Percentiles rank a stretch among this genome's conserved stretches.
These are phyloP conservation scores for Temnothorax longispinosus DNA, from an alignment of 1,140 invertebrate species.

Conservation along the genomic window DNA sequence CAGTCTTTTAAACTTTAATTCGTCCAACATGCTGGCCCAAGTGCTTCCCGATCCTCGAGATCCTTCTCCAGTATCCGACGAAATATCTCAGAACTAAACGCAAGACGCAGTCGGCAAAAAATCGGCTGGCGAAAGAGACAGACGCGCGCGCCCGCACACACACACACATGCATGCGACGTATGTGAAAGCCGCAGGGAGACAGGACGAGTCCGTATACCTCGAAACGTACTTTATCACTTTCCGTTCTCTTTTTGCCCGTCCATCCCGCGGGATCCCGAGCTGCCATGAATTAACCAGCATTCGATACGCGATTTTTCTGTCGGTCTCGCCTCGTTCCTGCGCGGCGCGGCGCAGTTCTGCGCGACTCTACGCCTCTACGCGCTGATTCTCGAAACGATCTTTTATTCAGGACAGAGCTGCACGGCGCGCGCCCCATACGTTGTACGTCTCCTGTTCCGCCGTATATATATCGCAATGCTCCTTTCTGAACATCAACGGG, in stretches of 20 bases:
- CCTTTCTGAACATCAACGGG: slow-evolving; percentile 6
- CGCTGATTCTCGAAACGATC: slow-evolving; percentile 74
- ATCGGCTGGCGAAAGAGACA: background rate
- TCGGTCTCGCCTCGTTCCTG: slow-evolving; percentile 54
- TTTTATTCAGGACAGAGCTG: slow-evolving; percentile 77
- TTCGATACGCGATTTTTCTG: slow-evolving; percentile 74
- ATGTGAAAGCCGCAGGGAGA: slow-evolving; percentile 27
- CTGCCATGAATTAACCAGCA: slow-evolving; percentile 80
- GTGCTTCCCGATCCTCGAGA: slow-evolving; percentile 36
- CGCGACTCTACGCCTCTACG: slow-evolving; percentile 16
- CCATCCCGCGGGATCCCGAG: slow-evolving; percentile 53
- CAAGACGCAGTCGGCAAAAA: slow-evolving; percentile 23
- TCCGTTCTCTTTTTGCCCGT: slow-evolving; percentile 64
- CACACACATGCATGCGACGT: background rate
- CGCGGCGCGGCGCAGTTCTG: background rate
- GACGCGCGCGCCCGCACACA: background rate
- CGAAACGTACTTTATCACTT: slow-evolving; percentile 68
- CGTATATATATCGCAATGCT: background rate
- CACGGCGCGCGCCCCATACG: slow-evolving; percentile 13
- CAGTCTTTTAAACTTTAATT: slow-evolving; percentile 59
- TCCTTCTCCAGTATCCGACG: background rate
- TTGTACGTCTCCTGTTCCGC: background rate
- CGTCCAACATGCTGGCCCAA: slow-evolving; percentile 35
- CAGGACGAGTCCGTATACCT: slow-evolving; percentile 12
- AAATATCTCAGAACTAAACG: slow-evolving; percentile 45